phyloP scores from a whole-genome alignment of 1,140 invertebrate genomes.

The Apis laboriosa region DNA sequence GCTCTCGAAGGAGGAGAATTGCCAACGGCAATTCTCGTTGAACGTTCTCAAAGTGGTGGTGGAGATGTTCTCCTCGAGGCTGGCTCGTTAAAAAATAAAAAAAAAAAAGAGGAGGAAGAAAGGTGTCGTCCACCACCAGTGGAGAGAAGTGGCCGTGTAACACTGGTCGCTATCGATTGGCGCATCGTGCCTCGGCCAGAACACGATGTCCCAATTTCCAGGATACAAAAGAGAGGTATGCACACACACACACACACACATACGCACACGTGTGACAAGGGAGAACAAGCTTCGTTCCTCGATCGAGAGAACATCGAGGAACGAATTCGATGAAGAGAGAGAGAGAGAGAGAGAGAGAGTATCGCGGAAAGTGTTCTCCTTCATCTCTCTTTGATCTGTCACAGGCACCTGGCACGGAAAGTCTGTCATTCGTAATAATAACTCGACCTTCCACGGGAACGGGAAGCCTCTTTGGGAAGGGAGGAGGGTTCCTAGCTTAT shows the following conservation, averaged over 20 bases:
- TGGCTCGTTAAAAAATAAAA: neutral
- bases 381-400: constrained; percentile 59
- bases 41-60: neutral
- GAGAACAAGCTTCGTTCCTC: neutral
- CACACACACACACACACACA: neutral
- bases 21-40: neutral
- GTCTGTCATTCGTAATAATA: constrained; percentile 71
- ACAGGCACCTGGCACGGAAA: constrained; percentile 67
- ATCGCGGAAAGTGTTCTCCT: constrained; percentile 29
- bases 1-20: neutral
- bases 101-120: too few species aligned
- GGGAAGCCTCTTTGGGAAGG: constrained; percentile 51
- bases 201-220: constrained; percentile 59
- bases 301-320: neutral
- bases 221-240: constrained; percentile 13
- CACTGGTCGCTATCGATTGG: constrained; percentile 53
- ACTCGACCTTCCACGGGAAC: constrained; percentile 61
- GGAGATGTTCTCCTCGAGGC: too few species aligned
- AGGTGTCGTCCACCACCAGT: too few species aligned
- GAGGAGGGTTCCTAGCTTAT: constrained; percentile 66
- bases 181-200: constrained; percentile 32
- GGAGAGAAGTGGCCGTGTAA: neutral
- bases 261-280: too few species aligned
- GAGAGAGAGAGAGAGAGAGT: constrained; percentile 26
- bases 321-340: neutral